Base-by-base conservation (phyloP, 2,888 invertebrate species). In the Exocentrus adspersus region DNA sequence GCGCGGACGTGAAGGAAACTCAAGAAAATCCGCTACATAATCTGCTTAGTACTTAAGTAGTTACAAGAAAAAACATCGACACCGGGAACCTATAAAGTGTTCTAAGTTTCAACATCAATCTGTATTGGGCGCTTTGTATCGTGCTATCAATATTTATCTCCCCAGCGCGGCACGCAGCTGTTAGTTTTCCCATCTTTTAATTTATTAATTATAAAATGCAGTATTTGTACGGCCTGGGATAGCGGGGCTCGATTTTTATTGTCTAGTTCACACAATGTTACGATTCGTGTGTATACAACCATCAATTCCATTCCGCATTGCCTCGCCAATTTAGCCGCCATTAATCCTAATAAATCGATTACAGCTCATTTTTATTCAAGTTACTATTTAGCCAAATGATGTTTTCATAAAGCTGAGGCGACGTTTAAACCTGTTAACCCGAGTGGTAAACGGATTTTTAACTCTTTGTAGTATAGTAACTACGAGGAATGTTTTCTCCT, bases 101-200 rank as follows among this genome's bases (percentile, higher is more conserved):
- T 56, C 61, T 43, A 62, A 60, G 60, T 60, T 62, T 63, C 54
- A 62, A 46, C 68, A 64, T 69, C 69, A 69, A 69, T 69, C 67
- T 66, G 69, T 69, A 69, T 69, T 60, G 69, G 63, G 57, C 56
- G 64, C 63, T 67, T 70, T 68, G 67, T 70, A 64, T 69, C 63
- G 64, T 58, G 67, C 69, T 75, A 77, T 74, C 75, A 77, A 77
- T 77, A 77, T 75, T 77, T 75, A 74, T 75, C 68, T 72, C 69
- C 69, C 63, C 64, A 56, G 28, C 60, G 63, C 64, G 58, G 28
- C 60, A 62, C 42, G 41, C 77, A 74, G 75, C 75, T 77, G 77
- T 71, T 74, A 65, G 66, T 68, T 72, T 75, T 77, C 77, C 73
- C 77, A 76, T 75, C 73, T 73, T 73, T 74, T 72, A 75, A 75